Evolutionary conservation across 2,888 invertebrate genomes (phyloP).

Genomic region (Cerastoderma edule): DNA sequence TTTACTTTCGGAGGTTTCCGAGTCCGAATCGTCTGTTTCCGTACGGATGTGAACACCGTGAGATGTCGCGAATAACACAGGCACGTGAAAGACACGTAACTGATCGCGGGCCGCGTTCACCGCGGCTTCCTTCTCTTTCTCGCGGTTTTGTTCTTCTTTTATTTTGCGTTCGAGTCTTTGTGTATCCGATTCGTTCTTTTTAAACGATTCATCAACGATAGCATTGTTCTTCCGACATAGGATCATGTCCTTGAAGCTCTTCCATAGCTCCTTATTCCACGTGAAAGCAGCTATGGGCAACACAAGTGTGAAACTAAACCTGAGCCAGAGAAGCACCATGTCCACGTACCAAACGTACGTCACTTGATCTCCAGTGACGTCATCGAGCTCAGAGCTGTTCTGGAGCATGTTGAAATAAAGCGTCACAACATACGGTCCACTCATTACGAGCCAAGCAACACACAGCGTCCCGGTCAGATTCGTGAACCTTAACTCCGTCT

Average conservation of each 20-base stretch:
- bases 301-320: slow-evolving; percentile 73
- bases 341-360: slow-evolving; percentile 75
- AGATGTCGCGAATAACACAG: slow-evolving; percentile 80
- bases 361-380: slow-evolving; percentile 40
- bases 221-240: slow-evolving; percentile 79
- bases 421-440: slow-evolving; percentile 74
- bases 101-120: slow-evolving; percentile 54
- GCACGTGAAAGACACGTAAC: slow-evolving; percentile 73
- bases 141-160: slow-evolving; percentile 45
- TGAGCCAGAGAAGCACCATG: slow-evolving; percentile 76
- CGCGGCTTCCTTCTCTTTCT: slow-evolving; percentile 50
- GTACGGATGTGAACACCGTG: slow-evolving; percentile 71
- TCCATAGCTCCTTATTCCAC: slow-evolving; percentile 78
- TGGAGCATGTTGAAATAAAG: slow-evolving; percentile 65
- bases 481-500: slow-evolving; percentile 66
- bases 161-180: slow-evolving; percentile 37
- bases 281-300: slow-evolving; percentile 75
- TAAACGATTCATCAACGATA: slow-evolving; percentile 69
- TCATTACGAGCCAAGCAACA: slow-evolving; percentile 72
- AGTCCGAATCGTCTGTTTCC: slow-evolving; percentile 18
- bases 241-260: slow-evolving; percentile 74
- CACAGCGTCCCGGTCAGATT: slow-evolving; percentile 71
- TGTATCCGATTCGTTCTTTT: slow-evolving; percentile 41
- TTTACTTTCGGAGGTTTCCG: slow-evolving; percentile 33
- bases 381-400: slow-evolving; percentile 61